These are phyloP conservation scores for Procambarus clarkii DNA, from an alignment of 1,140 invertebrate genomes.

Conservation along the genomic window DNA sequence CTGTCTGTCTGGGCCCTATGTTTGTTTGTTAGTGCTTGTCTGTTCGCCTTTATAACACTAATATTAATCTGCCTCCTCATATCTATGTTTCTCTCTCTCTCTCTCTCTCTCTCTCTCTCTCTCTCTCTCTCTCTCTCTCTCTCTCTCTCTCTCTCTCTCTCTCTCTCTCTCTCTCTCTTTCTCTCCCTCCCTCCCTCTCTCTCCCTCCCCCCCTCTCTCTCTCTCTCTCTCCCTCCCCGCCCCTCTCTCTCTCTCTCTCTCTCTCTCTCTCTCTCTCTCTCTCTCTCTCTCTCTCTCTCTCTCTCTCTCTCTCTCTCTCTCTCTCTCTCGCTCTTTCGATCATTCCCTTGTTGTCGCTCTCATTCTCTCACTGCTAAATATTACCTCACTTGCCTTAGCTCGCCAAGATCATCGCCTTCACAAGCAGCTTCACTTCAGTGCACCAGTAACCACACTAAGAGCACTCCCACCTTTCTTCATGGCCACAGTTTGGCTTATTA, in stretches of 20 bases:
- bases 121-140: constrained; percentile 2
- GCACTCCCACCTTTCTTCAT: too few species aligned
- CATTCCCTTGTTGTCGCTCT: not conserved
- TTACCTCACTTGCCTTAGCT: too few species aligned
- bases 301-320: not conserved
- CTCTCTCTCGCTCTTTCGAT: not conserved
- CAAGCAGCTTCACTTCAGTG: too few species aligned
- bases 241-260: not conserved
- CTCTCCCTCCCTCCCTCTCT: not conserved
- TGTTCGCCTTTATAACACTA: too few species aligned
- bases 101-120: not conserved
- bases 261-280: not conserved
- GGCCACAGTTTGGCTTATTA: too few species aligned
- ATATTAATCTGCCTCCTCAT: too few species aligned
- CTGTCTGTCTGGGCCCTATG: too few species aligned
- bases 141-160: not conserved
- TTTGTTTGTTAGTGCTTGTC: too few species aligned
- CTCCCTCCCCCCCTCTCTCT: not conserved
- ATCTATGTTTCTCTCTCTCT: too few species aligned
- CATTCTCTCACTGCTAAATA: too few species aligned
- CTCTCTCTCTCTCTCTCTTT: not conserved
- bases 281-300: not conserved
- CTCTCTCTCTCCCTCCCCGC: not conserved
- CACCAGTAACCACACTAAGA: too few species aligned
- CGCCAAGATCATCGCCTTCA: too few species aligned